phyloP scores from a whole-genome alignment of 2,113 vertebrate species.

The Heptranchias perlo region DNA sequence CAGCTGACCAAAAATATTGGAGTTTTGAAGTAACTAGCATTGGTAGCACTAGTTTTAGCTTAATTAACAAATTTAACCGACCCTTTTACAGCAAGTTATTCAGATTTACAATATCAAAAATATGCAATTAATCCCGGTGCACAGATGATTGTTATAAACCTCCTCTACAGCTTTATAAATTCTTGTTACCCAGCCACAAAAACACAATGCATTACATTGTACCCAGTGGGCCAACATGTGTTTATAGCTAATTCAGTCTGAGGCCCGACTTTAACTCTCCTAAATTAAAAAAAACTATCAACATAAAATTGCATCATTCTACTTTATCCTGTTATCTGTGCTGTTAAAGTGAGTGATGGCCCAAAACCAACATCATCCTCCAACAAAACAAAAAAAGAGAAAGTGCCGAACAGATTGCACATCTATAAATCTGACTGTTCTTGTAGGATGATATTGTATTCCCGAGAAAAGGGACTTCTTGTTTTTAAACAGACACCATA shows the following conservation, averaged over 20 bases:
- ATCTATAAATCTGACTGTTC: not conserved
- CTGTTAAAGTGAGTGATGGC: not conserved
- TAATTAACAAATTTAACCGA: not conserved
- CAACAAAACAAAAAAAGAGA: not conserved
- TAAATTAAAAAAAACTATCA: not conserved
- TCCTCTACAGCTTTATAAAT: conserved; percentile 25
- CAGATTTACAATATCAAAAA: conserved; percentile 1
- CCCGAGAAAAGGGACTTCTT: not conserved
- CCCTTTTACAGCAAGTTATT: conserved; percentile 2
- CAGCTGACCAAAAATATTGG: not conserved
- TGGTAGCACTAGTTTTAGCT: not conserved
- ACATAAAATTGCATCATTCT: not conserved
- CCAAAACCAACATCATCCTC: not conserved
- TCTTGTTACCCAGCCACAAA: not conserved
- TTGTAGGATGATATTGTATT: not conserved
- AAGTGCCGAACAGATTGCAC: conserved; percentile 11
- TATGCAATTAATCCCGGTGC: conserved; percentile 7
- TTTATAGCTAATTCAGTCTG: not conserved
- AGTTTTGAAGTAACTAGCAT: not conserved
- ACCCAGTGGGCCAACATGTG: not conserved
- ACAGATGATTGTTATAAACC: conserved; percentile 5
- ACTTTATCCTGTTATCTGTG: conserved; percentile 8
- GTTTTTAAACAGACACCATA: not conserved
- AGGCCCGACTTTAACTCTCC: not conserved
- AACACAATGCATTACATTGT: conserved; percentile 17